Conservation (phyloP, 2,113 vertebrate species). For the Lutjanus erythropterus region DNA sequence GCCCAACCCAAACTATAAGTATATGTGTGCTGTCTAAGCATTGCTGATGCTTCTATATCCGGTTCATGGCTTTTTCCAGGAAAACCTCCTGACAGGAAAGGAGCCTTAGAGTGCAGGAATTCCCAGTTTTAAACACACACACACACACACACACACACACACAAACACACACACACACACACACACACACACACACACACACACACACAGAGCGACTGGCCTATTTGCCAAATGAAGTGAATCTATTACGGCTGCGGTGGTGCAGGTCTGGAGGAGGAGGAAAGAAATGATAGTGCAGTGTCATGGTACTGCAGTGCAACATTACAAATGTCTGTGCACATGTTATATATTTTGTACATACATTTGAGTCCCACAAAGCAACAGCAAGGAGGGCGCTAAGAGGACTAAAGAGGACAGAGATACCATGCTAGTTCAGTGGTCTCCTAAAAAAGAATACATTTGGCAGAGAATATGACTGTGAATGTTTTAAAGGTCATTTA, state of each 20-base stretch:
- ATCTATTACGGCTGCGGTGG: conserved; percentile 25
- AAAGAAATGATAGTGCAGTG: conserved; percentile 18
- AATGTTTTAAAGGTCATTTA: conserved; percentile 13
- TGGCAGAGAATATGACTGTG: neutral
- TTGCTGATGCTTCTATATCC: conserved; percentile 20
- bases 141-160: conserved; percentile 1
- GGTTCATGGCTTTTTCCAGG: conserved; percentile 9
- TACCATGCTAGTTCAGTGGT: neutral
- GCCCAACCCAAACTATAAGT: too few relatives aligned
- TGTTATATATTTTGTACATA: neutral
- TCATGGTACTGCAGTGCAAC: conserved; percentile 16
- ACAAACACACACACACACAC: conserved; percentile 1
- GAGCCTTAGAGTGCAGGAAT: conserved; percentile 1
- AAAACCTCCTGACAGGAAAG: conserved; percentile 28
- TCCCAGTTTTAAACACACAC: neutral
- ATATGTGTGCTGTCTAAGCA: conserved; percentile 3
- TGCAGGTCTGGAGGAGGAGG: conserved; percentile 18
- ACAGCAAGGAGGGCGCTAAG: too few relatives aligned
- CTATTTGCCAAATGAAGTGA: conserved; percentile 48
- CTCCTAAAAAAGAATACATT: neutral
- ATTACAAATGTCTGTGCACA: neutral
- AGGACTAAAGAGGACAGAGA: neutral
- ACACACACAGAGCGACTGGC: conserved; percentile 15
- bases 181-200: conserved; percentile 14
- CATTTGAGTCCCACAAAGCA: neutral